Evolutionary conservation across 2,888 invertebrate species (phyloP).

Genomic region (Agrochola litura): DNA sequence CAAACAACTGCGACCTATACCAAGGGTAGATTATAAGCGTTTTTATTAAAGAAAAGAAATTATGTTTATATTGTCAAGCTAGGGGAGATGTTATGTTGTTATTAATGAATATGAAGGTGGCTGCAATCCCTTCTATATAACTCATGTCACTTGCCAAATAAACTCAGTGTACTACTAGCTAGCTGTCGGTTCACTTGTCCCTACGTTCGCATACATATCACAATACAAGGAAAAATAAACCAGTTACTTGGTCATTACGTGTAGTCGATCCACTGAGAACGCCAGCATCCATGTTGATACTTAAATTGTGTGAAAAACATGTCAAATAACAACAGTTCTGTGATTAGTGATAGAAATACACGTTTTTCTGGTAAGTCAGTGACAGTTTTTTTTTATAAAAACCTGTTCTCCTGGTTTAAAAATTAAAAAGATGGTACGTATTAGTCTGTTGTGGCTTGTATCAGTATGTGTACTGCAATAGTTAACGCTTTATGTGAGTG

Average conservation of each 20-base stretch:
- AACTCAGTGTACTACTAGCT: too few species aligned
- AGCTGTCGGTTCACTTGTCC: too few species aligned
- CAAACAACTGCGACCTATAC: too few species aligned
- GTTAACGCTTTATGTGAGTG: neutral
- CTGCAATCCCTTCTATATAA: too few species aligned
- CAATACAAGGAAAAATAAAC: slow-evolving; percentile 42
- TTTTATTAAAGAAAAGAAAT: too few species aligned
- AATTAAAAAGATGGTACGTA: too few species aligned
- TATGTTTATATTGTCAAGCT: too few species aligned
- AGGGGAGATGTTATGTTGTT: too few species aligned
- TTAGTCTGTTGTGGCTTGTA: neutral
- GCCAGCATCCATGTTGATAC: neutral
- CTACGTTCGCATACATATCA: too few species aligned
- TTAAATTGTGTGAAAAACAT: slow-evolving; percentile 11
- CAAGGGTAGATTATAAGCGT: too few species aligned
- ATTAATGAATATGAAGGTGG: too few species aligned
- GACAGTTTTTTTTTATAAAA: neutral
- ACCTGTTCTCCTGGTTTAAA: neutral
- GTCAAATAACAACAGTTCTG: neutral
- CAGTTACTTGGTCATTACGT: neutral
- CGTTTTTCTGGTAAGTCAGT: slow-evolving; percentile 22
- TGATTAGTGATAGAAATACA: neutral
- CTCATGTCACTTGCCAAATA: too few species aligned
- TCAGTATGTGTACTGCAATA: neutral
- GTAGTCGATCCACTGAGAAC: neutral